A percentile compares a stretch with the other conserved stretches of the same genome.
These are phyloP conservation scores for Fopius arisanus DNA, from an alignment of 1,140 invertebrate genomes.

Conservation along the genomic window DNA sequence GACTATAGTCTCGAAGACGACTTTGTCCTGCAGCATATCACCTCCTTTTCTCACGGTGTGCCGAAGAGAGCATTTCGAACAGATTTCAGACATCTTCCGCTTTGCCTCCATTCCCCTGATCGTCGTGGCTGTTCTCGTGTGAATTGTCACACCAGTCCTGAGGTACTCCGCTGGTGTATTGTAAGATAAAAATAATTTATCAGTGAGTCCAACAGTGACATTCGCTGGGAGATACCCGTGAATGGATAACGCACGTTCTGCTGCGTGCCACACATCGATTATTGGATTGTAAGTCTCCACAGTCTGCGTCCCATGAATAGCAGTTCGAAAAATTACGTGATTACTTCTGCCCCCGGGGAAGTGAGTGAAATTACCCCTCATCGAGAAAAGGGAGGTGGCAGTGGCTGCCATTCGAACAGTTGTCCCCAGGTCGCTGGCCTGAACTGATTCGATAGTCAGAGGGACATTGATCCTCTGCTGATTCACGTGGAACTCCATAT, in stretches of 20 bases:
- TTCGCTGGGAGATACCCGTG: conserved; percentile 69
- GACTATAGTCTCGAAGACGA: conserved; percentile 50
- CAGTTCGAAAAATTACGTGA: conserved; percentile 69
- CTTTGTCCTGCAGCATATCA: conserved; percentile 36
- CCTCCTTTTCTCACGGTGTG: conserved; percentile 50
- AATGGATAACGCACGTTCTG: conserved; percentile 67
- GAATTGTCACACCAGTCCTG: conserved; percentile 53
- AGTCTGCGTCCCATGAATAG: conserved; percentile 67
- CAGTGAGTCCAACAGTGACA: conserved; percentile 55
- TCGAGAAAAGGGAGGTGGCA: conserved; percentile 65
- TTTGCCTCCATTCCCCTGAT: conserved; percentile 47
- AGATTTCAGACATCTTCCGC: conserved; percentile 49
- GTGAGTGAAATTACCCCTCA: conserved; percentile 67
- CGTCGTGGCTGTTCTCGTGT: conserved; percentile 54
- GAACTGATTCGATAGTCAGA: conserved; percentile 61
- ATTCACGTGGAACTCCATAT: conserved; percentile 65
- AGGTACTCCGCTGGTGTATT: conserved; percentile 54
- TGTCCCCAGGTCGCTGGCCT: conserved; percentile 67
- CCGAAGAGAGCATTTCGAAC: conserved; percentile 45
- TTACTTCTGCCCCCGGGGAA: conserved; percentile 63
- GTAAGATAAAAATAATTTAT: conserved; percentile 57
- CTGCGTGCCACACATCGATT: conserved; percentile 67
- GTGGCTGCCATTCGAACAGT: conserved; percentile 62
- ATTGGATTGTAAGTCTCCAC: conserved; percentile 69
- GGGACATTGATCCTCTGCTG: conserved; percentile 65